Evolutionary conservation across 2,888 invertebrate genomes (phyloP).

Genomic region (Ectemnius lituratus): DNA sequence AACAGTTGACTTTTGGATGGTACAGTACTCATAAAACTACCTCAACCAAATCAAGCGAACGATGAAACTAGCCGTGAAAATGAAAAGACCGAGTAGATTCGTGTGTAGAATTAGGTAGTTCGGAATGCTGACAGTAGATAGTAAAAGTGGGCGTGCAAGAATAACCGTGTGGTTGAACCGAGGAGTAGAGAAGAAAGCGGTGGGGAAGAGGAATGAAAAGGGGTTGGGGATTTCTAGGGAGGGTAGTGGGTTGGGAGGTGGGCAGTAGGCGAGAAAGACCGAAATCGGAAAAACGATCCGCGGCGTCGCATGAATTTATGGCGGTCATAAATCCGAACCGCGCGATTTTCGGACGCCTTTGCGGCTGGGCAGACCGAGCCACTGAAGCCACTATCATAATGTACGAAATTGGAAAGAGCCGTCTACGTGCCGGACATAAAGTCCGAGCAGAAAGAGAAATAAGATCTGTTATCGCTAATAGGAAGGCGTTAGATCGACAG

Average conservation of each 20-base stretch:
- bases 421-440: slow-evolving; percentile 15
- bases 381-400: too few relatives aligned
- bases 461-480: too few relatives aligned
- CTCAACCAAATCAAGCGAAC: too few relatives aligned
- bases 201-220: slow-evolving; percentile 1
- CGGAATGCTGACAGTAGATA: too few relatives aligned
- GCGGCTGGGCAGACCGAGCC: slow-evolving; percentile 22
- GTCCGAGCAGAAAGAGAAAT: neutral
- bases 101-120: too few relatives aligned
- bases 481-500: too few relatives aligned
- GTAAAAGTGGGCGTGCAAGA: too few relatives aligned
- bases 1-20: too few relatives aligned
- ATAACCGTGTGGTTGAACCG: too few relatives aligned
- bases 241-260: slow-evolving; percentile 32
- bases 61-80: too few relatives aligned
- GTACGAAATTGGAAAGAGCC: slow-evolving; percentile 41
- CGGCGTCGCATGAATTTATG: slow-evolving; percentile 75
- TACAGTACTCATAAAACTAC: too few relatives aligned
- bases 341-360: slow-evolving; percentile 61
- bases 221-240: neutral
- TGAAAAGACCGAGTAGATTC: too few relatives aligned
- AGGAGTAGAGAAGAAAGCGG: slow-evolving; percentile 4
- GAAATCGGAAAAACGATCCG: slow-evolving; percentile 69
- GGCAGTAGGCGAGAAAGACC: slow-evolving; percentile 48
- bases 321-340: slow-evolving; percentile 71